Evolutionary conservation across 2,797 vertebrate species (phyloP).

Genomic region (Periparus ater): DNA sequence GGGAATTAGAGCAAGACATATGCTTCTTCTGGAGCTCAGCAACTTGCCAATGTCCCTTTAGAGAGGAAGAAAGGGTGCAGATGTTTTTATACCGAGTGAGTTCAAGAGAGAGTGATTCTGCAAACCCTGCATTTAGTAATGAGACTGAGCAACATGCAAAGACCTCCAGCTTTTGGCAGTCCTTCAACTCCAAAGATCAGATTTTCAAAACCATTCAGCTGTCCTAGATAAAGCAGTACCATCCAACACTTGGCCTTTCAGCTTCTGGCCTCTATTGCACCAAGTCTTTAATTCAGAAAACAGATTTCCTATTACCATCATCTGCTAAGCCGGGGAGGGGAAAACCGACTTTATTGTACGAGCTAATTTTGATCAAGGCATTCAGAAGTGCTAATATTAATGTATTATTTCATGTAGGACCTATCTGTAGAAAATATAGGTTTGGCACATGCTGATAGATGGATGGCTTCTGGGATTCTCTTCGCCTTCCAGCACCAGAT

Average conservation of each 20-base stretch:
- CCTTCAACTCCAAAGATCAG: neutral
- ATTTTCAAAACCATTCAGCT: slow-evolving; percentile 18
- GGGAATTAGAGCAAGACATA: neutral
- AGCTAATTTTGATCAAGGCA: neutral
- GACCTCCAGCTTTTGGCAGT: neutral
- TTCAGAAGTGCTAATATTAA: neutral
- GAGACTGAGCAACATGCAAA: neutral
- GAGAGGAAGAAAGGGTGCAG: neutral
- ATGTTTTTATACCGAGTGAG: neutral
- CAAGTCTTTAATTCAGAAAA: neutral
- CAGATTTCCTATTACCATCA: neutral
- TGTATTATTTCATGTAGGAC: neutral
- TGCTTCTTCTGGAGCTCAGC: neutral
- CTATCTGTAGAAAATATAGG: neutral
- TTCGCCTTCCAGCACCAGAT: neutral
- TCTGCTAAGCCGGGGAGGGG: neutral
- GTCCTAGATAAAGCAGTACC: neutral
- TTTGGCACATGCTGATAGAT: neutral
- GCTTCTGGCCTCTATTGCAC: neutral
- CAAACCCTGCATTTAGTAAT: neutral
- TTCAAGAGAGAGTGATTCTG: neutral
- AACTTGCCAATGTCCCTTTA: neutral
- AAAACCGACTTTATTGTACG: neutral
- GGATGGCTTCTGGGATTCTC: neutral
- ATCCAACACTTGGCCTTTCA: neutral